Conservation (phyloP, 1,140 invertebrate species). For the Meloidogyne hapla region DNA sequence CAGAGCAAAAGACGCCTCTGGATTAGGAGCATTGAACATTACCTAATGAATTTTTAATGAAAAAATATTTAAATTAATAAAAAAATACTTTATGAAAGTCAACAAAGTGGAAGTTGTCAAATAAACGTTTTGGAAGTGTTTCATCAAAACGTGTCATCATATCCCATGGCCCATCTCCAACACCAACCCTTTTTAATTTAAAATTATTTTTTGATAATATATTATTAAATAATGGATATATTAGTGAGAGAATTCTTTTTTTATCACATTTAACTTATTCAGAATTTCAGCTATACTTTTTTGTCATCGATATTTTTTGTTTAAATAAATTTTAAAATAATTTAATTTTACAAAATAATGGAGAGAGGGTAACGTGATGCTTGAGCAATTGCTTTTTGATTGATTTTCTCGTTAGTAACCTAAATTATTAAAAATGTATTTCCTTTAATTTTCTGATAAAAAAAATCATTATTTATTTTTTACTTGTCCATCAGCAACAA, state of each 20-base stretch:
- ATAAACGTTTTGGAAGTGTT: slow-evolving; percentile 66
- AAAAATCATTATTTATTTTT: neutral
- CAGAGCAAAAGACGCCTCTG: slow-evolving; percentile 67
- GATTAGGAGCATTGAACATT: slow-evolving; percentile 65
- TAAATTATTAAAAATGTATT: slow-evolving; percentile 45
- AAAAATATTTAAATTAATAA: neutral
- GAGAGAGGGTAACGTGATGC: slow-evolving; percentile 69
- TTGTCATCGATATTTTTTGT: too few species aligned
- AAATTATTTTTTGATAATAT: neutral
- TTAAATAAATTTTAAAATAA: slow-evolving; percentile 7
- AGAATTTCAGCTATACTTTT: too few species aligned
- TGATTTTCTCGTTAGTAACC: slow-evolving; percentile 67
- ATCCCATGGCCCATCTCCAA: slow-evolving; percentile 70
- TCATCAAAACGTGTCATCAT: slow-evolving; percentile 69
- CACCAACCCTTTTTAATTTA: slow-evolving; percentile 65
- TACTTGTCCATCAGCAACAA: slow-evolving; percentile 52
- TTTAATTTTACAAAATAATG: slow-evolving; percentile 66
- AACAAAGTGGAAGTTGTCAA: slow-evolving; percentile 70
- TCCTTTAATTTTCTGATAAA: neutral
- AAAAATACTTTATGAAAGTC: slow-evolving; percentile 66
- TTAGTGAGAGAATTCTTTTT: too few species aligned
- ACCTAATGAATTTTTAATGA: slow-evolving; percentile 47
- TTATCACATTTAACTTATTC: too few species aligned
- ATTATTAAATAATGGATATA: too few species aligned
- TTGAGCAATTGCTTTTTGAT: slow-evolving; percentile 68